phyloP scores from a whole-genome alignment of 2,797 vertebrate species.

The Pangasius mekongensis region DNA sequence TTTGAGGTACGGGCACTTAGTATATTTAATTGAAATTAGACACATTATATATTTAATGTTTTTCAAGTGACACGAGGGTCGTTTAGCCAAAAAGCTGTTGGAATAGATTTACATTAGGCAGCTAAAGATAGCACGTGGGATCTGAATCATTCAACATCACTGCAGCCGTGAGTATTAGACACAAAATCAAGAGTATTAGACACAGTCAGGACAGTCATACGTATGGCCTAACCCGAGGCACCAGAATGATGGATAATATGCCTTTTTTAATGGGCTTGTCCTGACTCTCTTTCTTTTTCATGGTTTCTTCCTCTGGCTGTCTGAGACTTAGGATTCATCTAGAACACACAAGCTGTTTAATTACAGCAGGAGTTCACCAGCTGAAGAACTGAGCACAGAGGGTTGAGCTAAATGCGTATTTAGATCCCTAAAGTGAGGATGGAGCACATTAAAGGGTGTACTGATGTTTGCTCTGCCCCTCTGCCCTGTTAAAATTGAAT shows the following conservation, averaged over 20 bases:
- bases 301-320: constrained; percentile 14
- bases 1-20: not conserved
- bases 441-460: constrained; percentile 26
- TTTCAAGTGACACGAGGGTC: not conserved
- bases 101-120: not conserved
- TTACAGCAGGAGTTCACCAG: constrained; percentile 25
- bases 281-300: constrained; percentile 25
- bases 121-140: not conserved
- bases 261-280: constrained; percentile 26
- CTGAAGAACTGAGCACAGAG: constrained; percentile 3
- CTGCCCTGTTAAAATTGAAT: constrained; percentile 36
- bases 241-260: constrained; percentile 30
- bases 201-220: not conserved
- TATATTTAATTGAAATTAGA: not conserved
- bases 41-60: not conserved
- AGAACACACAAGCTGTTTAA: constrained; percentile 19
- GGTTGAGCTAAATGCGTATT: constrained; percentile 26
- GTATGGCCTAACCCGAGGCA: constrained; percentile 40
- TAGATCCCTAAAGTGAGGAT: constrained; percentile 34
- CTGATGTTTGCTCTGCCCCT: constrained; percentile 28
- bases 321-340: constrained; percentile 11
- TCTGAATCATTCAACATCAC: not conserved
- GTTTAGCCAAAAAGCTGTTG: not conserved
- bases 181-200: not conserved
- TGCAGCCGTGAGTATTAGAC: not conserved